These are phyloP conservation scores for Vanacampus margaritifer DNA, from an alignment of 2,113 vertebrate genomes.

Conservation along the genomic window DNA sequence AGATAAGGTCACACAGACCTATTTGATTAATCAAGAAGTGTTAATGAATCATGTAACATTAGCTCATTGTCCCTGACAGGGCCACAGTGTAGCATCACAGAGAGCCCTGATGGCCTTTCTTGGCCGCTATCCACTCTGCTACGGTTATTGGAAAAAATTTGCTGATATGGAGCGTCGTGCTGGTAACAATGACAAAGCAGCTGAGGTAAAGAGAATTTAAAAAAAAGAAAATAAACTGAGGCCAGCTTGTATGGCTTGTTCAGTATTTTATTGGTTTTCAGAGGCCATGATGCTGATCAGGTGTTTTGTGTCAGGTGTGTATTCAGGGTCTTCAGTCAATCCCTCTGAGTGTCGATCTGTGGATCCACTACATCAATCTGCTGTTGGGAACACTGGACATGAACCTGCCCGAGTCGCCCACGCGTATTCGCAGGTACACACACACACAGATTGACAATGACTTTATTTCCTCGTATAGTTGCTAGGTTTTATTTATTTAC, in stretches of 20 bases:
- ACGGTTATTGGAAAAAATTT: conserved; percentile 87
- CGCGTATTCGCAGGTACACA: conserved; percentile 74
- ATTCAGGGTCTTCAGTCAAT: conserved; percentile 75
- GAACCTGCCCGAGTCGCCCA: conserved; percentile 71
- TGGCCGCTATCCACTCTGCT: conserved; percentile 78
- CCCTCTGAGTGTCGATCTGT: conserved; percentile 81
- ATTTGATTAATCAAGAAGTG: not conserved
- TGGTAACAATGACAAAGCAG: conserved; percentile 61
- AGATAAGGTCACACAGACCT: not conserved
- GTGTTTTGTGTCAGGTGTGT: conserved; percentile 71
- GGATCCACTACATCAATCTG: conserved; percentile 83
- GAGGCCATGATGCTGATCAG: not conserved
- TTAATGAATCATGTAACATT: not conserved
- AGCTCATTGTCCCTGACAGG: conserved; percentile 50
- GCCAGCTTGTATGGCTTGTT: not conserved
- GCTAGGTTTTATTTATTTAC: not conserved
- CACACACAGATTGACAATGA: not conserved
- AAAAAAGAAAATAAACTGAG: not conserved
- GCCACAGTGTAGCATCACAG: conserved; percentile 69
- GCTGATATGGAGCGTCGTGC: conserved; percentile 78
- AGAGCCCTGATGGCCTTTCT: conserved; percentile 78
- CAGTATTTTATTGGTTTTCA: not conserved
- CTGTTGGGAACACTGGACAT: conserved; percentile 77
- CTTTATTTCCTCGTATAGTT: not conserved
- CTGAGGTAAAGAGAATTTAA: conserved; percentile 68